These are phyloP conservation scores for Pollachius pollachius DNA, from an alignment of 2,113 vertebrate species.

Conservation along the genomic window DNA sequence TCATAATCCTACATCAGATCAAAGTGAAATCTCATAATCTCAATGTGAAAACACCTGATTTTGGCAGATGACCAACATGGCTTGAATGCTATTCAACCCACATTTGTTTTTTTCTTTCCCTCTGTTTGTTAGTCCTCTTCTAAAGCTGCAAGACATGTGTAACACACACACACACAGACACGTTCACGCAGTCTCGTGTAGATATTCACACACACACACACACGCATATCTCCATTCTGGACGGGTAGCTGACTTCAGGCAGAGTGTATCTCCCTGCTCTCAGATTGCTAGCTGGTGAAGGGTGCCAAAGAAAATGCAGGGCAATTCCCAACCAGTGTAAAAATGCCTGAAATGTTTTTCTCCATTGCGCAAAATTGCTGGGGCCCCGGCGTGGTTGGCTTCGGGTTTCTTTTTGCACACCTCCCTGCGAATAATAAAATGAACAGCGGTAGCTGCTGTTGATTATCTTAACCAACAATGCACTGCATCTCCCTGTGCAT, in stretches of 20 bases:
- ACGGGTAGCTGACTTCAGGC: conserved; percentile 49
- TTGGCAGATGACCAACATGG: conserved; percentile 40
- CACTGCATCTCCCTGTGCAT: conserved; percentile 33
- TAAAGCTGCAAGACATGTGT: too few relatives aligned
- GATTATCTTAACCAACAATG: conserved; percentile 49
- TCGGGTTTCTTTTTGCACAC: conserved; percentile 29
- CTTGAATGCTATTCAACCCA: conserved; percentile 35
- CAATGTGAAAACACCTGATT: conserved; percentile 19
- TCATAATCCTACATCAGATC: conserved; percentile 35
- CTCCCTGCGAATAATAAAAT: conserved; percentile 50
- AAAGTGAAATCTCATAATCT: conserved; percentile 37
- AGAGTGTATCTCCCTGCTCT: conserved; percentile 58
- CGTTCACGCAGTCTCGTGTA: too few relatives aligned
- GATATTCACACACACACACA: too few relatives aligned
- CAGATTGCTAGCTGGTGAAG: conserved; percentile 54
- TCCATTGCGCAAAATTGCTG: conserved; percentile 51
- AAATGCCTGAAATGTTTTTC: conserved; percentile 67
- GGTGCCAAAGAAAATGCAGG: conserved; percentile 60
- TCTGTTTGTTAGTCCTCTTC: too few relatives aligned
- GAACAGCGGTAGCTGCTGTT: conserved; percentile 40
- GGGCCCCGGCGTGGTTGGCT: conserved; percentile 34
- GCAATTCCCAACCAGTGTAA: conserved; percentile 61
- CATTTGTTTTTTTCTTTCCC: too few relatives aligned
- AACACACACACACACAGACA: too few relatives aligned
- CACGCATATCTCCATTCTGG: too few relatives aligned